Percentiles rank a stretch among this genome's conserved stretches.
Evolutionary conservation across 2,888 invertebrate species (phyloP).

Genomic region (Megaustenia siamemsis): DNA sequence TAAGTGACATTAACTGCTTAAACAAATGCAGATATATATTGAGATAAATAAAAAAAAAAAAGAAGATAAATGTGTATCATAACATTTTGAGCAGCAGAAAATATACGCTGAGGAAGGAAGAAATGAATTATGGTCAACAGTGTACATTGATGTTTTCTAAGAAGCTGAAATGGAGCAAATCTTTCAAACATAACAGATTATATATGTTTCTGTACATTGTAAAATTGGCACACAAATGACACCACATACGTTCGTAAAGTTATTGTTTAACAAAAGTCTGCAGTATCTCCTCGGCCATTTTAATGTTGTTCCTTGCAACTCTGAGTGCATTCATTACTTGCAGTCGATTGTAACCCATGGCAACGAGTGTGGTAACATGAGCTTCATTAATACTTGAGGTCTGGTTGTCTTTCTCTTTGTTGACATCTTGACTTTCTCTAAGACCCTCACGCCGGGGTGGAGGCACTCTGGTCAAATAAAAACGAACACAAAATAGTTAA

Average conservation of each 20-base stretch:
- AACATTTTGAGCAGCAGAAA: not conserved
- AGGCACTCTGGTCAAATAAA: constrained; percentile 57
- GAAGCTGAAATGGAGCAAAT: not conserved
- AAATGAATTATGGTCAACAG: not conserved
- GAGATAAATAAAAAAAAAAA: too few species aligned
- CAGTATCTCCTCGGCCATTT: constrained; percentile 96
- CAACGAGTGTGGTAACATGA: constrained; percentile 90
- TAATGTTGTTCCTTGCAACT: constrained; percentile 94
- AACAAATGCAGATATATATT: not conserved
- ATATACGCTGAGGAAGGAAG: not conserved
- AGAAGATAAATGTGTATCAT: not conserved
- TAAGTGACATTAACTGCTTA: not conserved
- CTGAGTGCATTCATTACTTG: constrained; percentile 94
- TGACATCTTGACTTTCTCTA: constrained; percentile 74
- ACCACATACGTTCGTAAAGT: constrained; percentile 29
- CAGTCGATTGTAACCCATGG: constrained; percentile 93
- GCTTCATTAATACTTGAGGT: constrained; percentile 73
- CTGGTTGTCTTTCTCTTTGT: constrained; percentile 75
- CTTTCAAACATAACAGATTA: not conserved
- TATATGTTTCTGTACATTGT: not conserved
- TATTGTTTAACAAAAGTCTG: constrained; percentile 88
- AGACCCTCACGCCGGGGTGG: constrained; percentile 70
- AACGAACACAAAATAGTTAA: not conserved
- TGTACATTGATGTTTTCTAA: too few species aligned
- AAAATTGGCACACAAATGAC: not conserved